Conservation (phyloP, 2,888 invertebrate species). For the Prosopocoilus inquinatus region DNA sequence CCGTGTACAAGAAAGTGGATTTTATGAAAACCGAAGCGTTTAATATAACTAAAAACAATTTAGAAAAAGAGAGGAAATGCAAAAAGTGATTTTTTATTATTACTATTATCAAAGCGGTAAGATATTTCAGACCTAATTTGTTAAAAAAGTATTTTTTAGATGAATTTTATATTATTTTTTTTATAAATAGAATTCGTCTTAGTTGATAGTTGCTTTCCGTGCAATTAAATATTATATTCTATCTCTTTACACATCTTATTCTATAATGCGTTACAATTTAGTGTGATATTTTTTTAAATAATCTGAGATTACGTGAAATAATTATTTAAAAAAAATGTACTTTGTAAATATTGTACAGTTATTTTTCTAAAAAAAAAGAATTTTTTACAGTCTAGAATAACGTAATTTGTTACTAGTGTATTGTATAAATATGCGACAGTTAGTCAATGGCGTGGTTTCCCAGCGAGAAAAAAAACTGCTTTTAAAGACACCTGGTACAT, state of each 20-base stretch:
- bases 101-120: not conserved
- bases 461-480: no score
- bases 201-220: no score
- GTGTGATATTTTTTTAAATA: not conserved
- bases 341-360: no score
- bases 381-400: no score
- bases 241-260: not conserved
- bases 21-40: constrained; percentile 93
- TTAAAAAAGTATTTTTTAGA: not conserved
- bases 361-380: no score
- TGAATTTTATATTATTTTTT: constrained; percentile 1
- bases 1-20: constrained; percentile 90
- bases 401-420: no score
- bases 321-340: not conserved
- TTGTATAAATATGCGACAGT: no score
- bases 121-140: no score
- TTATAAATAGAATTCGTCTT: not conserved
- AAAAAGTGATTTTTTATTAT: not conserved
- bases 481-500: no score
- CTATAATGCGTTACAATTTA: not conserved
- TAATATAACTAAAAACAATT: constrained; percentile 78
- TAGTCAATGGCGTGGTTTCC: no score
- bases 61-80: constrained; percentile 62
- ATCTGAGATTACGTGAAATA: not conserved
- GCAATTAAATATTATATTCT: not conserved